Percentiles rank a stretch among this genome's conserved stretches.
Conservation (phyloP, 1,140 invertebrate species). For the Camponotus floridanus region DNA sequence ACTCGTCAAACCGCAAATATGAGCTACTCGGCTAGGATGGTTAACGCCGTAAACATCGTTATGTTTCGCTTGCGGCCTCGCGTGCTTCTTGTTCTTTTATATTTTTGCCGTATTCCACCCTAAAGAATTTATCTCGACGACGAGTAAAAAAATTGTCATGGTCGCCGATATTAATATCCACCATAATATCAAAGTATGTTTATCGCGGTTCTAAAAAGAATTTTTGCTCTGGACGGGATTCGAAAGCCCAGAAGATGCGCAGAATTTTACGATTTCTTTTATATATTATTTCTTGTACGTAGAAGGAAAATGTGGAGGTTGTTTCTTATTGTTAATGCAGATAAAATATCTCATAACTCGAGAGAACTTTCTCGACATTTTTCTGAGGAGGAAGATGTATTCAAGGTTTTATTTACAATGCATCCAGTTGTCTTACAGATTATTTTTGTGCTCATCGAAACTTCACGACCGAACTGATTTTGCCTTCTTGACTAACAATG, state of each 20-base stretch:
- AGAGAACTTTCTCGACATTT: neutral
- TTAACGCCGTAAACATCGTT: slow-evolving; percentile 48
- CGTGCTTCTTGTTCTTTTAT: slow-evolving; percentile 32
- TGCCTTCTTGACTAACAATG: slow-evolving; percentile 50
- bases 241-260: neutral
- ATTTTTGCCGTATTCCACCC: neutral
- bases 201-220: neutral
- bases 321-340: neutral
- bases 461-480: slow-evolving; percentile 27
- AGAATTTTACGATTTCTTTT: slow-evolving; percentile 1
- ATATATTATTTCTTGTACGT: neutral
- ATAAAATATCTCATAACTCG: neutral
- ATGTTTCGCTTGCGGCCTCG: slow-evolving; percentile 36
- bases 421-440: neutral
- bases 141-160: slow-evolving; percentile 19
- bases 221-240: neutral
- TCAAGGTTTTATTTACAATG: slow-evolving; percentile 29
- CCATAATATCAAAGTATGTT: neutral
- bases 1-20: slow-evolving; percentile 58
- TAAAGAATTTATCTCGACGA: slow-evolving; percentile 27
- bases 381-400: neutral
- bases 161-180: slow-evolving; percentile 2
- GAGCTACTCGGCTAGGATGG: slow-evolving; percentile 30
- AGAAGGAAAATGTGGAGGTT: neutral
- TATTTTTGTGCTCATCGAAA: slow-evolving; percentile 35